Conservation (phyloP, 2,888 invertebrate species). For the Iselma pallidipennis region DNA sequence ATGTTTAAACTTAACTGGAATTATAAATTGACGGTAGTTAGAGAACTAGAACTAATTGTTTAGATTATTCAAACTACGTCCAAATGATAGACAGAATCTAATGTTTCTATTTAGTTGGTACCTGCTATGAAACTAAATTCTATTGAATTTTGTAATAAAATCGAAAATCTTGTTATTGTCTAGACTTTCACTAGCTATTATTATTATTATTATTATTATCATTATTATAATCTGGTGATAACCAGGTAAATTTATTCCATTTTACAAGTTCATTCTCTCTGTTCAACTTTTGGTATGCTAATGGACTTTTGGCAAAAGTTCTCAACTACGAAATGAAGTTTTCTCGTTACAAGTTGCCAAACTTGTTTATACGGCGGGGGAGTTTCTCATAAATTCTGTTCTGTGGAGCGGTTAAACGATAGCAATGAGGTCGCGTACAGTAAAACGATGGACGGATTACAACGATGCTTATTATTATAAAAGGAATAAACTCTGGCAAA, state of each 20-base stretch:
- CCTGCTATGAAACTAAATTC: too few relatives aligned
- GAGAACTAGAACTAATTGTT: too few relatives aligned
- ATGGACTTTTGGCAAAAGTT: constrained; percentile 38
- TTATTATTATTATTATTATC: too few relatives aligned
- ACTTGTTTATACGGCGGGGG: constrained; percentile 39
- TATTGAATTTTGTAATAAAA: too few relatives aligned
- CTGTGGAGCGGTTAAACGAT: constrained; percentile 30
- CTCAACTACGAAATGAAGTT: constrained; percentile 45
- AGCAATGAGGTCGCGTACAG: constrained; percentile 13
- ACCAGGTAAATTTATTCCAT: constrained; percentile 17
- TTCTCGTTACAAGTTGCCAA: constrained; percentile 46
- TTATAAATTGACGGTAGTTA: too few relatives aligned
- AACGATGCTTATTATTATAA: background rate
- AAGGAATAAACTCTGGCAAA: background rate
- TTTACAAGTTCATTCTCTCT: constrained; percentile 6
- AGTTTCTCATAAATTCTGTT: constrained; percentile 41
- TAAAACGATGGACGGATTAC: constrained; percentile 26
- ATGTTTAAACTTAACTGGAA: too few relatives aligned
- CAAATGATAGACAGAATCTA: too few relatives aligned
- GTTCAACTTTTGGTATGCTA: constrained; percentile 33
- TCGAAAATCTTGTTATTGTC: too few relatives aligned
- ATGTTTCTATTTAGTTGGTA: too few relatives aligned
- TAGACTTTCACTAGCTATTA: too few relatives aligned
- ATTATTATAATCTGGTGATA: background rate
- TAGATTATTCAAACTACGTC: too few relatives aligned